Percentiles rank a stretch among this genome's conserved stretches.
Conservation (phyloP, 2,113 vertebrate genomes). For the Formicarius rufipectus region DNA sequence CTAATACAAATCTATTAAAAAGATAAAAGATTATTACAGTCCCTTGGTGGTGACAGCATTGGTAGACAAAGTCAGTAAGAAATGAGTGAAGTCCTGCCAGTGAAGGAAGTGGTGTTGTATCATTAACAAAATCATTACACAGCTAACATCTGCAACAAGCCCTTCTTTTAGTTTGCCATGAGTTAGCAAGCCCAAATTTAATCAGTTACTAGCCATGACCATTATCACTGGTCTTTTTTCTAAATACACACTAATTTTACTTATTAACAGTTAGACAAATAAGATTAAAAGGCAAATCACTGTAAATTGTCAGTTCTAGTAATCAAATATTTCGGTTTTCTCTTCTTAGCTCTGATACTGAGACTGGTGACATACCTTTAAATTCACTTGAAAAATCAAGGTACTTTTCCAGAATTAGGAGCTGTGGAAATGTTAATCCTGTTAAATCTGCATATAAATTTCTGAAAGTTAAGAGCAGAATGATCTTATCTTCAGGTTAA, state of each 20-base stretch:
- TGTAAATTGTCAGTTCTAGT: not conserved
- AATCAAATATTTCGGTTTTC: not conserved
- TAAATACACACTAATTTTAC: not conserved
- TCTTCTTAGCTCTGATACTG: not conserved
- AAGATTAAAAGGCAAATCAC: not conserved
- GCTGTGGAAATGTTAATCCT: constrained; percentile 1
- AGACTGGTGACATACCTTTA: not conserved
- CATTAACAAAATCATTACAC: not conserved
- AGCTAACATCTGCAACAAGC: not conserved
- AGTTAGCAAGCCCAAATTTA: not conserved
- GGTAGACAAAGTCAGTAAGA: not conserved
- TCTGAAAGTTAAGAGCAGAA: not conserved
- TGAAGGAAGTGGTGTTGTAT: not conserved
- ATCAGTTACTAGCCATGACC: not conserved
- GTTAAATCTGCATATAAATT: not conserved
- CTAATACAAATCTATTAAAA: not conserved
- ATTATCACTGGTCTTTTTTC: not conserved
- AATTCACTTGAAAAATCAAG: constrained; percentile 4
- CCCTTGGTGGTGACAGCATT: not conserved
- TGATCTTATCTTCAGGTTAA: not conserved
- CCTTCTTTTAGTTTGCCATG: not conserved
- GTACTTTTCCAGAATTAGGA: not conserved
- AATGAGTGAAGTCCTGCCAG: not conserved
- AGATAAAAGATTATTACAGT: not conserved
- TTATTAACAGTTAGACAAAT: not conserved